Evolutionary conservation across 2,888 invertebrate genomes (phyloP), one percentile per base, ranked within the genome.

Genomic region (Dimorphilus gyrociliatus): DNA sequence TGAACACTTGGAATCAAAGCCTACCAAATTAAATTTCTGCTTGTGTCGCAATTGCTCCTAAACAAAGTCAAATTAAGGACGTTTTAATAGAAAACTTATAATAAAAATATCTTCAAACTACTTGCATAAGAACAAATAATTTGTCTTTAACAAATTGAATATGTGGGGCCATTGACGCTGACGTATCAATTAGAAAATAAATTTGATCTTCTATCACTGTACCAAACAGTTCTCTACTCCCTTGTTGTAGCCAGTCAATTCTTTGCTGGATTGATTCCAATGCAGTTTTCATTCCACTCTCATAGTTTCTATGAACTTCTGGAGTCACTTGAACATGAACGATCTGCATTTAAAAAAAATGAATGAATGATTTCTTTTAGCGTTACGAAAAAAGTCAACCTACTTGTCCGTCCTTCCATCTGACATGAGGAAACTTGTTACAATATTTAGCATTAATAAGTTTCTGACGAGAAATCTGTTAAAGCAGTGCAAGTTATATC

Each of bases 1-100:
- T 26, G 36, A 40, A 2, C 49, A 48, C 26, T 47, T 50, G 3
- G 45, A 45, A 44, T 58, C 55, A 40, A 60, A 61, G 16, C 50
- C 48, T 18, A 60, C 44, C 7, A 63, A 34, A 38, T 63, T 63
- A 38, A 63, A 49, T 40, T 51, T 53, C 46, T 51, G 51, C 39
- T 63, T 63, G 46, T 57, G 55, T 17, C 53, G 43, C 14, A 63
- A 38, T 47, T 63, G 63, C 34, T 63, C 63, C 59, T 62, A 40
- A 15, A 35, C 23, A 33, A 25, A 28, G 7, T 21, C 10, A 6
- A 6, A 24, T 14, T 5, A 13, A n/a, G n/a, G n/a, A n/a, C n/a
- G n/a, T n/a, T n/a, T n/a, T n/a, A n/a, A 26, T 10, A 25, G 26
- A 15, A 25, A 26, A 25, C 23, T 8, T 25, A 25, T 2, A 14